A percentile compares a stretch with the other conserved stretches of the same genome.
These are phyloP conservation scores for Bubo bubo DNA, from an alignment of 2,113 vertebrate species.

Conservation along the genomic window DNA sequence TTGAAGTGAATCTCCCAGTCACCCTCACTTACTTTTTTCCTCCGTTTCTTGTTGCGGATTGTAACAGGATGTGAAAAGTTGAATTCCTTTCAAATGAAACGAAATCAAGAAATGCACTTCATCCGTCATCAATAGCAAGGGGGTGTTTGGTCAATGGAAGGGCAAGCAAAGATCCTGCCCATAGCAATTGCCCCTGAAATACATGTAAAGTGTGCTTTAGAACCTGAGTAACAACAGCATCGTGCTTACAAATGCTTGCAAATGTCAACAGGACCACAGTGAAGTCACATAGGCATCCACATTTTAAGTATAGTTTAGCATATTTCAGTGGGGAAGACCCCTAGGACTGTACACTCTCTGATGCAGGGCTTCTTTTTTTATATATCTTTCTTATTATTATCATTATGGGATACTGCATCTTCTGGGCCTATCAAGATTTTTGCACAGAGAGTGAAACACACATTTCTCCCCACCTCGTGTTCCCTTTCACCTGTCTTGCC, in stretches of 20 bases:
- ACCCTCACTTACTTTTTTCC: not conserved
- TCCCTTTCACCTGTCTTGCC: not conserved
- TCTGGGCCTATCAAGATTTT: not conserved
- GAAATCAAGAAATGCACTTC: not conserved
- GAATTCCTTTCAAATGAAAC: not conserved
- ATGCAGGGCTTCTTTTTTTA: not conserved
- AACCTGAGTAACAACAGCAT: not conserved
- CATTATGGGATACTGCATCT: not conserved
- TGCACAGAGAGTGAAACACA: not conserved
- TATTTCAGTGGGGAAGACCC: not conserved
- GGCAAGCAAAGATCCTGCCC: not conserved
- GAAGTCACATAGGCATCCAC: not conserved
- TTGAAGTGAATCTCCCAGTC: not conserved
- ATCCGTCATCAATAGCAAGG: not conserved
- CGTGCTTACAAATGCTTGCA: not conserved
- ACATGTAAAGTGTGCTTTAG: not conserved
- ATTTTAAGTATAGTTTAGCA: not conserved
- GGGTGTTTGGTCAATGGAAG: not conserved
- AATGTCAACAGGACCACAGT: rapidly evolving
- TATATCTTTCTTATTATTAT: not conserved
- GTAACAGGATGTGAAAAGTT: not conserved
- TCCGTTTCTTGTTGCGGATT: not conserved
- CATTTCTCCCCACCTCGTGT: not conserved
- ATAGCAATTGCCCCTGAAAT: not conserved
- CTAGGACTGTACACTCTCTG: not conserved